These are phyloP conservation scores for Lepilemur ruficaudatus DNA, from an alignment of 2,797 vertebrate genomes.

Conservation along the genomic window DNA sequence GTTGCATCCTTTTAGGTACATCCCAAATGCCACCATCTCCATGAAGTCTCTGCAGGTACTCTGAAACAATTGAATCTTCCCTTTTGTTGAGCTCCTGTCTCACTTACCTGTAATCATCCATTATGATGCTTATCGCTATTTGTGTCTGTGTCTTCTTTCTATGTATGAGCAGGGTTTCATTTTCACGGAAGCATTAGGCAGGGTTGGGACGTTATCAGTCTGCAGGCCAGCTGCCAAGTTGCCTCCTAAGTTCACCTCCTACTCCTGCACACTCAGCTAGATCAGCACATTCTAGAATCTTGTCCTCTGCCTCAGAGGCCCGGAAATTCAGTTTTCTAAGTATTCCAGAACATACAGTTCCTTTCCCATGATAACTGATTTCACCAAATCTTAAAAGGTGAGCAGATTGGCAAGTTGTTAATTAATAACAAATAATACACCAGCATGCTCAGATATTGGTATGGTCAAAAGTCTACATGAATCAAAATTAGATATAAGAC, in stretches of 20 bases:
- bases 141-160: slow-evolving; percentile 45
- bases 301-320: not conserved
- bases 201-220: not conserved
- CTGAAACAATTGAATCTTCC: not conserved
- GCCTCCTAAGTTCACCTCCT: not conserved
- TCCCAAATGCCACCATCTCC: not conserved
- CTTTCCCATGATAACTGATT: not conserved
- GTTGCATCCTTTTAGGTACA: not conserved
- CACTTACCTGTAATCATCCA: slow-evolving; percentile 37
- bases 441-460: not conserved
- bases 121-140: not conserved
- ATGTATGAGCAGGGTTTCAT: slow-evolving; percentile 36
- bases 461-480: not conserved
- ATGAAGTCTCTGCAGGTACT: not conserved
- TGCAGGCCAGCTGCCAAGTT: slow-evolving; percentile 18
- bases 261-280: not conserved
- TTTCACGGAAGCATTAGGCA: slow-evolving; percentile 31
- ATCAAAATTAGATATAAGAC: not conserved
- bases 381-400: not conserved
- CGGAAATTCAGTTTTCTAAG: not conserved
- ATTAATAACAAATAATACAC: not conserved
- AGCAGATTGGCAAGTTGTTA: not conserved
- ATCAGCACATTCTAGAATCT: not conserved
- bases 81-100: not conserved
- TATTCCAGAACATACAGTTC: not conserved